Conservation (phyloP, 1,140 invertebrate species). For the Octopus bimaculoides region DNA sequence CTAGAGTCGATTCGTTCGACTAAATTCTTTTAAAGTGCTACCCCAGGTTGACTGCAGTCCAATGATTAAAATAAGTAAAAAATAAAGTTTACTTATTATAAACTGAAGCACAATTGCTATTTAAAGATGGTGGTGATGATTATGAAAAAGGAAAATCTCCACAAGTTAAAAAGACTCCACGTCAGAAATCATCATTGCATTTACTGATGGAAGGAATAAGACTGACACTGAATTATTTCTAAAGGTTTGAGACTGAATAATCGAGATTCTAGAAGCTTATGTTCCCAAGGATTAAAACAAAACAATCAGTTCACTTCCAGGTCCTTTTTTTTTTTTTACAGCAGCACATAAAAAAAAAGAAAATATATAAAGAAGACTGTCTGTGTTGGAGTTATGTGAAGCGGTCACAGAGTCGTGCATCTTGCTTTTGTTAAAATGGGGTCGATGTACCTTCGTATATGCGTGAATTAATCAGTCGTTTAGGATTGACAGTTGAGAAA, state of each 20-base stretch:
- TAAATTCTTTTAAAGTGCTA: no score
- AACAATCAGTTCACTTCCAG: neutral
- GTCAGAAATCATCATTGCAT: neutral
- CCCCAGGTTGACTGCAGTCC: neutral
- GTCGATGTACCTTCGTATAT: neutral
- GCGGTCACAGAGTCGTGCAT: neutral
- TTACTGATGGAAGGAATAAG: neutral
- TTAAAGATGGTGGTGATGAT: neutral
- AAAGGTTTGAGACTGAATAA: neutral
- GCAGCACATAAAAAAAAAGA: neutral
- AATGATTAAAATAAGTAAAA: neutral
- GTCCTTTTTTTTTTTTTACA: neutral
- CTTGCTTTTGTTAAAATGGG: neutral
- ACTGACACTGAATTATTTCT: slow-evolving; percentile 2
- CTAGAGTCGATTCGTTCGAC: no score
- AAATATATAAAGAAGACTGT: neutral
- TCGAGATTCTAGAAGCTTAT: neutral
- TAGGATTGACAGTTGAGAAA: neutral
- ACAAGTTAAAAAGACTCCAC: neutral
- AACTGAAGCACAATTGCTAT: neutral
- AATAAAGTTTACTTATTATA: neutral
- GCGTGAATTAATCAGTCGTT: neutral
- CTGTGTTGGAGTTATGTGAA: neutral
- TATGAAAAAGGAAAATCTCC: neutral
- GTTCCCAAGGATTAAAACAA: neutral